phyloP scores from a whole-genome alignment of 2,888 invertebrate species.

The Erebia epiphron region DNA sequence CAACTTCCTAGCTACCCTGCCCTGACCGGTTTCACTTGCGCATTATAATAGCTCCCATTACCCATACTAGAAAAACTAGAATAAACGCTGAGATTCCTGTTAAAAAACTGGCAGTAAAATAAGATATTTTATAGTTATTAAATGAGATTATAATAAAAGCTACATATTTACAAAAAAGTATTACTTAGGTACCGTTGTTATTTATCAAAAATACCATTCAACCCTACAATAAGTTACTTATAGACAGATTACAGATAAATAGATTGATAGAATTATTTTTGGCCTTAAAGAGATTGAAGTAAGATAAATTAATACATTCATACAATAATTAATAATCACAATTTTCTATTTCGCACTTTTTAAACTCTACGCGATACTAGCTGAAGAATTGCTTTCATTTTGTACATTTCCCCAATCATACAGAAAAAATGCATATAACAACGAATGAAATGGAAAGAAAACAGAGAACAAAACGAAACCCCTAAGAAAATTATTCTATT shows the following conservation, averaged over 20 bases:
- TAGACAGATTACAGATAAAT: no score
- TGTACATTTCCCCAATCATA: no score
- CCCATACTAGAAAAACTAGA: constrained; percentile 62
- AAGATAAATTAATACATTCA: no score
- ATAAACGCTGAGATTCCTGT: constrained; percentile 50
- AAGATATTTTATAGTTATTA: background rate
- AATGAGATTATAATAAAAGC: background rate
- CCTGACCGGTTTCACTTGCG: constrained; percentile 58
- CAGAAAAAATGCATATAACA: background rate
- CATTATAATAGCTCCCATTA: constrained; percentile 63
- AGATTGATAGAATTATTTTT: no score
- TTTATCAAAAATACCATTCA: no score
- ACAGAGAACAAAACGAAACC: background rate
- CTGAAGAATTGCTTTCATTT: no score
- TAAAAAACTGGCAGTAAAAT: constrained; percentile 43
- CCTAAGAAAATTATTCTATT: constrained; percentile 5
- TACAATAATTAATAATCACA: no score
- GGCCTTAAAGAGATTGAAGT: no score
- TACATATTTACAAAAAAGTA: background rate
- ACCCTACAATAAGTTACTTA: no score
- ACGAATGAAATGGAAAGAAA: background rate
- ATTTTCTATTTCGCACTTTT: no score
- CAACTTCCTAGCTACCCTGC: constrained; percentile 56
- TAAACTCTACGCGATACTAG: no score
- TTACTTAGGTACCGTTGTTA: background rate